Base-by-base conservation (phyloP, 2,888 invertebrate genomes). In the Euspilapteryx auroguttella region DNA sequence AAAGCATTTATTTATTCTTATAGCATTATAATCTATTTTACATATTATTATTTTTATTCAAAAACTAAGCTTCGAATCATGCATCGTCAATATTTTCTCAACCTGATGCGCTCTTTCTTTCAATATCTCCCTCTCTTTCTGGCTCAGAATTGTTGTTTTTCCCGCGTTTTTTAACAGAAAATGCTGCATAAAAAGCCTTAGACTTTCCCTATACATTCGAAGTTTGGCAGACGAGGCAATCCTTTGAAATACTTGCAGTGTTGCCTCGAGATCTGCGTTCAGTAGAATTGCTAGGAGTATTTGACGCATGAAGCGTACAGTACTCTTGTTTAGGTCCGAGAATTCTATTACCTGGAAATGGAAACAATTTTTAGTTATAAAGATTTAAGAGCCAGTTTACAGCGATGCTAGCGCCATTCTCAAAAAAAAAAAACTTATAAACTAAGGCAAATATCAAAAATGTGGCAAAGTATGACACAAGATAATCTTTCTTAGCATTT, bases 151-250 rank as follows among this genome's bases (percentile, higher is more conserved):
- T 3, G 39, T 48, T 5, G 54, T 55, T 10, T 69, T 64, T 3
- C 79, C 79, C 3, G 80, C 65, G 42, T 83, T 82, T 42, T 81
- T 84, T 2, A 93, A 49, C 12, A 95, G 57, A 44, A 95, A 95
- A 56, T 94, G 93, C 48, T 86, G 87, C 49, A 95, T 84, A 49
- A 95, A 95, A 6, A 95, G 61, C 24, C 87, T 73, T 3, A 95
- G 61, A 39, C 92, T 89, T 50, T 94, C 93, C 30, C 89, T 81
- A 40, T 95, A 89, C 45, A 86, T 77, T 47, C 85, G 83, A 7
- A 94, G 66, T 51, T 92, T 88, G 0, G 85, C 78, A 1, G 89
- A 81, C 30, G 80, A 79, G 0, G 87, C 79, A 28, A 94, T 81
- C 32, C 87, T 79, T 28, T 82, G 76, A 57, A 94, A 94, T 0